Evolutionary conservation across 2,113 vertebrate genomes (phyloP).

Genomic region (Climacteris rufus): DNA sequence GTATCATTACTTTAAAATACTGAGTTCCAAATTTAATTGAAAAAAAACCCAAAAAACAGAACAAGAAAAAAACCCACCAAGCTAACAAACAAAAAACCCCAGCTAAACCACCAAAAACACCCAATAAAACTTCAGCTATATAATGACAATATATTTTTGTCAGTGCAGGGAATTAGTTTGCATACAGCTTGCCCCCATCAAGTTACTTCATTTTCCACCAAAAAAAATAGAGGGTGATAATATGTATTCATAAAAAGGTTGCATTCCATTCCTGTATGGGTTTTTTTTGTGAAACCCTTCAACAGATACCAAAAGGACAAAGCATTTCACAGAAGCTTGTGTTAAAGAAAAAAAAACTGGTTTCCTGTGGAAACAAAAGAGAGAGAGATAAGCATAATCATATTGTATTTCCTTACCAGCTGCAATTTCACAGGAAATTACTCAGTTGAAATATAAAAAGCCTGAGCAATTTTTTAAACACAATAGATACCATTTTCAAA

Average conservation of each 20-base stretch:
- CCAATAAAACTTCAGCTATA: neutral
- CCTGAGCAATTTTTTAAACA: neutral
- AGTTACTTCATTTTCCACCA: neutral
- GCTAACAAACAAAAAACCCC: neutral
- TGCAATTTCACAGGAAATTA: constrained; percentile 16
- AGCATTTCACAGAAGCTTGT: neutral
- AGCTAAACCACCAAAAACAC: neutral
- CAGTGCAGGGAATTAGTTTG: neutral
- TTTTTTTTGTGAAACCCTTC: neutral
- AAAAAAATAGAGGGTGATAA: neutral
- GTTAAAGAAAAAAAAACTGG: neutral
- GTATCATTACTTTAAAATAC: neutral
- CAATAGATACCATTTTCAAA: neutral
- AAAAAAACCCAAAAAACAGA: neutral
- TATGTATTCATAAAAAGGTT: neutral
- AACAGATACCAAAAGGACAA: neutral
- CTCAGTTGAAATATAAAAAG: neutral
- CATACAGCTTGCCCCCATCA: neutral
- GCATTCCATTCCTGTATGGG: neutral
- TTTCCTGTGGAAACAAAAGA: constrained; percentile 23
- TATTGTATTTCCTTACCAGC: neutral
- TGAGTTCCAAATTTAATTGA: neutral
- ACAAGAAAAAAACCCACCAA: too few species aligned
- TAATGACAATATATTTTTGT: neutral
- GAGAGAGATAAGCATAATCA: neutral